phyloP scores from a whole-genome alignment of 1,140 invertebrate species.

The Aphis craccivora region DNA sequence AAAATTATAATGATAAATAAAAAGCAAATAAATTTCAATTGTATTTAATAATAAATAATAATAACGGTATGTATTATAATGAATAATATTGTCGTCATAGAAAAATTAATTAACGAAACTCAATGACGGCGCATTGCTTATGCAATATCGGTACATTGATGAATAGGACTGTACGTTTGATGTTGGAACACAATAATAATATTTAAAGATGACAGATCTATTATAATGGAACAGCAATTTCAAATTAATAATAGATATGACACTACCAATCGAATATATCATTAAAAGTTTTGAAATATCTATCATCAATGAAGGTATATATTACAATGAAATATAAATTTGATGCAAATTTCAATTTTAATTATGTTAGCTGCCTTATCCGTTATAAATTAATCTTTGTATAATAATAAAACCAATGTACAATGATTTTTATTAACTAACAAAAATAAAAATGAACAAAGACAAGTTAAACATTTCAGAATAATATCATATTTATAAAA shows the following conservation, averaged over 20 bases:
- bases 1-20: not conserved
- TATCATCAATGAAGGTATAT: not conserved
- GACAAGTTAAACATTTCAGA: not conserved
- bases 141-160: not conserved
- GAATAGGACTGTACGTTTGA: not conserved
- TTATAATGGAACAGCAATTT: not conserved
- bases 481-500: not conserved
- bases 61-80: not conserved
- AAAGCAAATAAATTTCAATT: not conserved
- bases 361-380: not conserved
- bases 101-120: not conserved
- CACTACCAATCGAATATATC: not conserved
- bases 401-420: not conserved
- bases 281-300: not conserved
- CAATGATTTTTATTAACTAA: not conserved
- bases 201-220: not conserved
- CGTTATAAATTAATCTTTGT: not conserved
- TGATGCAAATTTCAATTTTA: not conserved
- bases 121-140: not conserved
- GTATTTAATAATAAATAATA: not conserved
- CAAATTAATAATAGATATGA: not conserved
- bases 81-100: not conserved
- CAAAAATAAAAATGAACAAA: not conserved
- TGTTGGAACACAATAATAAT: not conserved
- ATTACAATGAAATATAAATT: not conserved